Percentiles rank a stretch among this genome's conserved stretches.
These are phyloP conservation scores for Pogonocichla stellata DNA, from an alignment of 2,113 vertebrate species.

Conservation along the genomic window DNA sequence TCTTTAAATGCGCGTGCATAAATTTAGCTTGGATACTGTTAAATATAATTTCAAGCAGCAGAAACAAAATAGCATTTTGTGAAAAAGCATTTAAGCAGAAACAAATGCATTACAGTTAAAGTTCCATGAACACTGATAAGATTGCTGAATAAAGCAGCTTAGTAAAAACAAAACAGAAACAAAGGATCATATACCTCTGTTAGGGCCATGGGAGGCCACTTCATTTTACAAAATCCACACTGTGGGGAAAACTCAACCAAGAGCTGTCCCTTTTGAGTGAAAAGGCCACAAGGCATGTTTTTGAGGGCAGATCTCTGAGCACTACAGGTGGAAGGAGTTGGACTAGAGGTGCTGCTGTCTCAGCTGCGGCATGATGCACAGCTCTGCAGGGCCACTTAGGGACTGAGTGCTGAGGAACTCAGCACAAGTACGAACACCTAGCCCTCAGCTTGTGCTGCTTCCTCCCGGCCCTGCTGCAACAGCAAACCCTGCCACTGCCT, in stretches of 20 bases:
- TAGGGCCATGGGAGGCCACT: background rate
- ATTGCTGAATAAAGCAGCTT: background rate
- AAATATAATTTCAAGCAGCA: slow-evolving; percentile 23
- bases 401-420: background rate
- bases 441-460: background rate
- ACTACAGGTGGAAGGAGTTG: background rate
- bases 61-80: slow-evolving; percentile 45
- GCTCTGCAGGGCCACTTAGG: background rate
- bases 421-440: background rate
- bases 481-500: background rate
- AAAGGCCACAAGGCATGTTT: background rate
- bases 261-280: background rate
- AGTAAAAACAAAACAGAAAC: slow-evolving; percentile 7
- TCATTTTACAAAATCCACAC: background rate
- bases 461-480: background rate
- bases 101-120: slow-evolving; percentile 33
- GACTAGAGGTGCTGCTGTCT: background rate
- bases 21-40: slow-evolving; percentile 33
- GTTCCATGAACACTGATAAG: slow-evolving; percentile 32
- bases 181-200: background rate
- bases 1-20: slow-evolving; percentile 25
- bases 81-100: slow-evolving; percentile 42
- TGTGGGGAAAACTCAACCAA: background rate
- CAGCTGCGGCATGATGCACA: background rate
- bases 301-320: background rate